Evolutionary conservation across 2,113 vertebrate species (phyloP).

Genomic region (Pterophyllum scalare): DNA sequence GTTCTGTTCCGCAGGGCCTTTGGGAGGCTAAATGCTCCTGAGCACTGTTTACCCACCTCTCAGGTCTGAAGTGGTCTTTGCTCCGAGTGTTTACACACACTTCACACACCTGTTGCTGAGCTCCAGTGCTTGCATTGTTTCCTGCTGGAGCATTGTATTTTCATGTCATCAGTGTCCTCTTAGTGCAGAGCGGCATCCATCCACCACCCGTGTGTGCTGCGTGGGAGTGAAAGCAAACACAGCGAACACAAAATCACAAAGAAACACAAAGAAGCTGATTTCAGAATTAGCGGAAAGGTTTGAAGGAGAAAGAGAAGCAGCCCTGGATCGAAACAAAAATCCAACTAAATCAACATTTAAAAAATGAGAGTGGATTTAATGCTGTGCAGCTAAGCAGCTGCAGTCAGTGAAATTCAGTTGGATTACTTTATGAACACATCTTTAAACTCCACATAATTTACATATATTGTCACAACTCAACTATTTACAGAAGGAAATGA

Average conservation of each 20-base stretch:
- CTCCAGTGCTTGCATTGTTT: not conserved
- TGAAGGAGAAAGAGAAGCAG: not conserved
- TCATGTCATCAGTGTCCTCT: not conserved
- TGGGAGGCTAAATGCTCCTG: not conserved
- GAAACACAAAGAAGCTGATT: constrained; percentile 1
- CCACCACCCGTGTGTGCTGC: not conserved
- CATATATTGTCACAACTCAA: not conserved
- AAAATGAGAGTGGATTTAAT: not conserved
- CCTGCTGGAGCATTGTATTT: not conserved
- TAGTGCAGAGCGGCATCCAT: not conserved
- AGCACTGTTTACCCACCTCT: not conserved
- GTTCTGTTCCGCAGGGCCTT: not conserved
- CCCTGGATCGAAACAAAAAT: not conserved
- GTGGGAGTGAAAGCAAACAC: not conserved
- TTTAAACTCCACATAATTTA: not conserved
- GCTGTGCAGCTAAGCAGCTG: not conserved
- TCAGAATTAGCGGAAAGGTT: not conserved
- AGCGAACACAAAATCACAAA: not conserved
- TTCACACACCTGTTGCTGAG: not conserved
- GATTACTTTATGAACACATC: not conserved
- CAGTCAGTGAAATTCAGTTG: too few relatives aligned
- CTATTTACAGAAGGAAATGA: not conserved
- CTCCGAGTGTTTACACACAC: not conserved
- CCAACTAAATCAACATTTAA: not conserved
- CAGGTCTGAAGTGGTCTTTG: not conserved